Evolutionary conservation across 2,113 vertebrate genomes (phyloP), one percentile per base, ranked within the genome.

Genomic region (Tympanuchus pallidicinctus): DNA sequence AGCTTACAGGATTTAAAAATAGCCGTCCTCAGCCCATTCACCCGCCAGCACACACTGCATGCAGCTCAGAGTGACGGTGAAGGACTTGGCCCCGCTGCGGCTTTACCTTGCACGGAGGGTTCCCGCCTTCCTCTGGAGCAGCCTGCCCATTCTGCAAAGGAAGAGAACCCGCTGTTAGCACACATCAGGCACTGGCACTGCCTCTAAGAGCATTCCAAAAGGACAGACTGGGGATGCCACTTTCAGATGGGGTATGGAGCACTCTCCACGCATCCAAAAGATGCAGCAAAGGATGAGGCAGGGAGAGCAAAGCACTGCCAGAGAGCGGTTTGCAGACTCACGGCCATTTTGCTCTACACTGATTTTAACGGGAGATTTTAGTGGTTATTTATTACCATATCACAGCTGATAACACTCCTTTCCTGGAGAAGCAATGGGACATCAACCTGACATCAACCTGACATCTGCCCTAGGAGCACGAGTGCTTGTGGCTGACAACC

Each of bases 91-190:
- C 42, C 56, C 4, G 11, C 71, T 54, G 34, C 13, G 4, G 43
- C 67, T 67, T 97, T 96, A 98, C 98, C 98, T 98, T 96, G 71
- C 86, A 59, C 32, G 86, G 95, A 93, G 91, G 86, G 72, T 97
- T 96, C 76, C 97, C 96, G 73, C 91, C 82, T 95, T 98, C 98
- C 86, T 98, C 98, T 47, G 94, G 93, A 79, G 94, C 92, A 63
- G 95, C 82, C 86, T 98, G 98, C 56, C 98, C 98, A 4, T 98
- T 98, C 98, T 98, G 95, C 79, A 97, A 98, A 96, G 92, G 84
- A 90, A 86, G 50, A 95, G 78, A 93, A 74, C 3, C n/a, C 9
- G 32, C 69, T 30, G 10, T 96, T 91, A 97, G 94, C 78, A 88
- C 70, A 2, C 0, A 2, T 9, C 13, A 16, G 77, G 30, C n/a